These are phyloP conservation scores for Pseudorasbora parva DNA, from an alignment of 2,113 vertebrate genomes.

Conservation along the genomic window DNA sequence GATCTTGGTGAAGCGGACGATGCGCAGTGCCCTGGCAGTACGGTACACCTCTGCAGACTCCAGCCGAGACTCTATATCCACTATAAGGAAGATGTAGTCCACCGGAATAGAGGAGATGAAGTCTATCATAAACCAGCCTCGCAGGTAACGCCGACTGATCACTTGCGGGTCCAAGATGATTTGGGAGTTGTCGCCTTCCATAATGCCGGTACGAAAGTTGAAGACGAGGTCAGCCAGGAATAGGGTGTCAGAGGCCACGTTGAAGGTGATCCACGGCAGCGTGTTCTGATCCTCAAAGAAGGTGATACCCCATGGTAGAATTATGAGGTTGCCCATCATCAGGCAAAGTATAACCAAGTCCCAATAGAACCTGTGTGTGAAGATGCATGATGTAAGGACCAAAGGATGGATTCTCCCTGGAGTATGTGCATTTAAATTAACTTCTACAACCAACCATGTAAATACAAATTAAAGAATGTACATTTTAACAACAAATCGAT, in stretches of 20 bases:
- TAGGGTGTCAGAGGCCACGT: conserved; percentile 78
- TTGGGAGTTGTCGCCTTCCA: conserved; percentile 71
- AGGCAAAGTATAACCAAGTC: conserved; percentile 79
- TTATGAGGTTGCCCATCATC: conserved; percentile 81
- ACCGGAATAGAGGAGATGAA: conserved; percentile 80
- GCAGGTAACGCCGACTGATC: conserved; percentile 74
- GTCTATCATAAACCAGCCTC: conserved; percentile 78
- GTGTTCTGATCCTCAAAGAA: conserved; percentile 82
- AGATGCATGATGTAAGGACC: conserved; percentile 27
- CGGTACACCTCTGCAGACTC: conserved; percentile 76
- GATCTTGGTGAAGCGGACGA: conserved; percentile 81
- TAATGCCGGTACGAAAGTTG: conserved; percentile 79
- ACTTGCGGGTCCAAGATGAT: conserved; percentile 76
- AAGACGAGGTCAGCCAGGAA: conserved; percentile 78
- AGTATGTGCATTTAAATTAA: not conserved
- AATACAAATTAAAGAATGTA: not conserved
- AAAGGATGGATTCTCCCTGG: not conserved
- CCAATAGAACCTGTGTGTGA: conserved; percentile 76
- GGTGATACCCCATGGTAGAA: conserved; percentile 80
- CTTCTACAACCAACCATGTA: not conserved
- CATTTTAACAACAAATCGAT: not conserved
- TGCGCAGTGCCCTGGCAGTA: conserved; percentile 76
- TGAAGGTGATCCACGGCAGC: conserved; percentile 77
- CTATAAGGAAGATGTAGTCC: conserved; percentile 79
- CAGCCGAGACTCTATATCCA: conserved; percentile 71